phyloP scores from a whole-genome alignment of 2,113 vertebrate species.

The Halcyon senegalensis region DNA sequence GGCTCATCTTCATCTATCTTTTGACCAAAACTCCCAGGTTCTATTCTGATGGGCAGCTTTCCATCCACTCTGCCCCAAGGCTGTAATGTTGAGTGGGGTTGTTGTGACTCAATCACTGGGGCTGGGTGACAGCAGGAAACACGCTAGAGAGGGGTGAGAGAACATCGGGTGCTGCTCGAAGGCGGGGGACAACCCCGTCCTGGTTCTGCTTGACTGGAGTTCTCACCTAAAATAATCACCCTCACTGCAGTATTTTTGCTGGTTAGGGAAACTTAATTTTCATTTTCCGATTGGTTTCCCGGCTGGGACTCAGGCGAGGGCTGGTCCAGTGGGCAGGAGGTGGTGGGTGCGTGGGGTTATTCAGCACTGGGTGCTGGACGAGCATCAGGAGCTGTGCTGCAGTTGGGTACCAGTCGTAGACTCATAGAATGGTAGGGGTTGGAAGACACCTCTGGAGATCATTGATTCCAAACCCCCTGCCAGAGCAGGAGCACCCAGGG shows the following conservation, averaged over 20 bases:
- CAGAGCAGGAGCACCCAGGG: too few relatives aligned
- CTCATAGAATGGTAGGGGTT: too few relatives aligned
- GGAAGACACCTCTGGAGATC: too few relatives aligned
- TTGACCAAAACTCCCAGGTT: neutral
- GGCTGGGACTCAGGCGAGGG: neutral
- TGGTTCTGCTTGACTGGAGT: constrained; percentile 54
- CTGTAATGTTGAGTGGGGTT: neutral
- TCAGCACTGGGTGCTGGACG: neutral
- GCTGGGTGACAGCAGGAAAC: neutral
- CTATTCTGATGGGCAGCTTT: neutral
- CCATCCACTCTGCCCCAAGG: neutral
- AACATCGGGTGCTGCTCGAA: neutral
- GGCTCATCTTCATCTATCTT: neutral
- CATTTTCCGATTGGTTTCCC: neutral
- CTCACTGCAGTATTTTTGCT: neutral
- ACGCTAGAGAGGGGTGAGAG: neutral
- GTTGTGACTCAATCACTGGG: rapidly evolving
- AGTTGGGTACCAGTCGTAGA: neutral
- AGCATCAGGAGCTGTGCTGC: neutral
- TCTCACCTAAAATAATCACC: constrained; percentile 21
- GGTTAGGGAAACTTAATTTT: constrained; percentile 18
- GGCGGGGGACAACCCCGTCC: constrained; percentile 24
- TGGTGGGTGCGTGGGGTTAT: neutral
- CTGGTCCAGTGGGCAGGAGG: neutral
- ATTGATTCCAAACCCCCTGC: too few relatives aligned